Evolutionary conservation across 1,140 invertebrate genomes (phyloP), one percentile per base, ranked within the genome.

Genomic region (Rhagoletis zephyria): DNA sequence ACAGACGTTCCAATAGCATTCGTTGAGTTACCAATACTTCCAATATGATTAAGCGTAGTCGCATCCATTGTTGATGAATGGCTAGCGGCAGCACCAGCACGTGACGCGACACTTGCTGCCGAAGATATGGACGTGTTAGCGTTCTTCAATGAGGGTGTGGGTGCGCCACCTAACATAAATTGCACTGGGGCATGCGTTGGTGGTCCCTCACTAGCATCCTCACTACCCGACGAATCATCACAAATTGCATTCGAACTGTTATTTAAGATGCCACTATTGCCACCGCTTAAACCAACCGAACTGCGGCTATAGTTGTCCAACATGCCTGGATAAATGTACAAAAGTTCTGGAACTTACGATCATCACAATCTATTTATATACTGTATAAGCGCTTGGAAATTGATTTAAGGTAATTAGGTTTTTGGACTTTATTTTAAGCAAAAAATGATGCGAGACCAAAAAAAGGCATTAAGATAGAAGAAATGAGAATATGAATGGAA

Each of bases 311-410:
- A 88, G 59, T 86, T 90, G 88, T 89, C 89, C 48, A 88, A 64
- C 85, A 89, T 87, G 74, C 89, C 88, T 89, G 88, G 86, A 86
- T 86, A 89, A 88, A 89, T 87, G 88, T 85, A 89, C 40, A 89
- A 88, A 87, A 88, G 40, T 87, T 89, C 89, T 89, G 87, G 86
- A 60, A 77, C 89, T 89, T 88, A 88, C 87, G 88, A 88, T 87
- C 65, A 85, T 74, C 63, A 86, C 7, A 56, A 87, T 63, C 87
- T 88, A 87, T 63, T 86, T 88, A 87, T 60, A 74, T 81, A 81
- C 45, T 16, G 48, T 56, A 81, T 1, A 81, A 56, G 74, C 74
- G 74, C 3, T 81, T 56, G 16, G 9, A 81, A 81, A 56, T 16
- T 67, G 70, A 45, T 45, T n/a, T 42, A 74, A 19, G 6, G 12